phyloP scores from a whole-genome alignment of 2,113 vertebrate species.

The Bos javanicus region DNA sequence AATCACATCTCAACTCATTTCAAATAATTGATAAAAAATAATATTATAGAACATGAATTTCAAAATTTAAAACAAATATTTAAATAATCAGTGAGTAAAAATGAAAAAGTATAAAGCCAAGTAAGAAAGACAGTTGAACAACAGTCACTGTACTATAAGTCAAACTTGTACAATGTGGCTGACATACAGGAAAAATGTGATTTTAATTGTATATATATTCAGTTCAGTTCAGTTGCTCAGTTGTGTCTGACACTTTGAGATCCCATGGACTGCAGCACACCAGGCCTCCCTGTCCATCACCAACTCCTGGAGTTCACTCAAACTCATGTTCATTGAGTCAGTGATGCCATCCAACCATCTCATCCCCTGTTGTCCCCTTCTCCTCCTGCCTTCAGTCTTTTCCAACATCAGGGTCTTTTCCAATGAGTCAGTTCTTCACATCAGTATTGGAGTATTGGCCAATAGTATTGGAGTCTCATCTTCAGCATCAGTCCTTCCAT shows the following conservation, averaged over 20 bases:
- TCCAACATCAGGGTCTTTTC: background rate
- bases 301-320: background rate
- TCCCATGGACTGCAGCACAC: background rate
- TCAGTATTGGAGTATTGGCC: background rate
- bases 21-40: background rate
- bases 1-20: background rate
- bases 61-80: background rate
- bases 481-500: background rate
- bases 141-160: background rate
- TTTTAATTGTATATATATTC: background rate
- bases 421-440: background rate
- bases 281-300: background rate
- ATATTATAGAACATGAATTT: background rate
- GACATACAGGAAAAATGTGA: background rate
- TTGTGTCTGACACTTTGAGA: fast-evolving
- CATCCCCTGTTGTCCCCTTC: background rate
- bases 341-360: background rate
- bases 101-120: background rate
- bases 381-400: background rate
- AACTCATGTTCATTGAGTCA: background rate
- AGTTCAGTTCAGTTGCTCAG: background rate
- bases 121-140: background rate
- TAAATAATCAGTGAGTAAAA: background rate
- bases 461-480: background rate
- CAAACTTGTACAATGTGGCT: background rate